Percentiles rank a stretch among this genome's conserved stretches.
Evolutionary conservation across 2,797 vertebrate genomes (phyloP).

Genomic region (Sarcophilus harrisii): DNA sequence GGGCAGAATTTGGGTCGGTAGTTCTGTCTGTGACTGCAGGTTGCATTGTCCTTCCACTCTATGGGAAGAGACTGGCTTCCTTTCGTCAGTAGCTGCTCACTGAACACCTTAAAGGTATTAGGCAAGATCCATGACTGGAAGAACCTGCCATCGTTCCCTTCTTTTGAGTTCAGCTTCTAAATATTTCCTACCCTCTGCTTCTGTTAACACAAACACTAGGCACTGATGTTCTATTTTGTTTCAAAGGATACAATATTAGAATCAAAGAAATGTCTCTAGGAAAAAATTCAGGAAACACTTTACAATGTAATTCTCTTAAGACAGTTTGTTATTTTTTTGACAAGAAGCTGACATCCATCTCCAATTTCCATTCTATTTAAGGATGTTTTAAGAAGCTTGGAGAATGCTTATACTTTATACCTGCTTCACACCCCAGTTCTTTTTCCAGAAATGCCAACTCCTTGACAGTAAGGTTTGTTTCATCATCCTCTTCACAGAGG

Average conservation of each 20-base stretch:
- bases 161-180: background rate
- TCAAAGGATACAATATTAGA: background rate
- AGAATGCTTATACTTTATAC: background rate
- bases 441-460: background rate
- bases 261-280: background rate
- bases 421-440: background rate
- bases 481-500: background rate
- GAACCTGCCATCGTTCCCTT: background rate
- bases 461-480: background rate
- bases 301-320: background rate
- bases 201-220: background rate
- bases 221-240: background rate
- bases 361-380: background rate
- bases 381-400: background rate
- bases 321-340: background rate
- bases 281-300: background rate
- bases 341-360: background rate
- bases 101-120: slow-evolving; percentile 4
- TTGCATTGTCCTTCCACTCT: background rate
- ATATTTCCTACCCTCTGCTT: background rate
- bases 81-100: background rate
- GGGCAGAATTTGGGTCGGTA: background rate
- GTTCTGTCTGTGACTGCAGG: background rate
- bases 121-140: slow-evolving; percentile 14
- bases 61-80: background rate